A percentile compares a stretch with the other conserved stretches of the same genome.
phyloP scores from a whole-genome alignment of 2,113 vertebrate genomes.

The Cricetomys ansorgei region DNA sequence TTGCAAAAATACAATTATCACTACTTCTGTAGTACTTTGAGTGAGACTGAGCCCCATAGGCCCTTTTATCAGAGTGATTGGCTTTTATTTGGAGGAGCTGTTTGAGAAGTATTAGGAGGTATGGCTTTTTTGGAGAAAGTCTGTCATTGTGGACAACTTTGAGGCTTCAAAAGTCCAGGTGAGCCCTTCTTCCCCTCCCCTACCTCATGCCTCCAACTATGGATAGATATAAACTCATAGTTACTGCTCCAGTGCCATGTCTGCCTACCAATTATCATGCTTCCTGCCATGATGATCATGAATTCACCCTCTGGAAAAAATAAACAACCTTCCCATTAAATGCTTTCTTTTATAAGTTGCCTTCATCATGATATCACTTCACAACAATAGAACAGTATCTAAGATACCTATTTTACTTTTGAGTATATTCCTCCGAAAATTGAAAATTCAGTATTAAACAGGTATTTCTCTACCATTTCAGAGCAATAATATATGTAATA shows the following conservation, averaged over 20 bases:
- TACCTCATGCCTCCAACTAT: background rate
- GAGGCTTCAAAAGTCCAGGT: background rate
- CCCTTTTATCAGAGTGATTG: background rate
- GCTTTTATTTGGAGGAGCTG: background rate
- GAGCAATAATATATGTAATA: background rate
- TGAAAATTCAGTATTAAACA: background rate
- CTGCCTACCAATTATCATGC: background rate
- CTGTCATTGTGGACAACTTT: background rate
- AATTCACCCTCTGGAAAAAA: background rate
- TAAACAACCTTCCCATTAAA: background rate
- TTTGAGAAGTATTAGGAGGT: background rate
- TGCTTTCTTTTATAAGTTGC: background rate
- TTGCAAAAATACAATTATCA: background rate
- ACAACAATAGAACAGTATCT: background rate
- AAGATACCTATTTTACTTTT: background rate
- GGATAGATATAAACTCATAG: background rate
- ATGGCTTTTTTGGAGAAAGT: background rate
- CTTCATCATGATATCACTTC: background rate
- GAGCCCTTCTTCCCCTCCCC: too few relatives aligned
- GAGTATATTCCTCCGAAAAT: background rate
- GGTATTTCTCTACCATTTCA: background rate
- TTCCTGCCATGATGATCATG: background rate
- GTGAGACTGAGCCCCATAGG: background rate
- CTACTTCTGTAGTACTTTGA: background rate
- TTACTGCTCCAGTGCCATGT: background rate